Percentiles rank a stretch among this genome's conserved stretches.
phyloP scores from a whole-genome alignment of 2,113 vertebrate species.

The Dasypus novemcinctus region DNA sequence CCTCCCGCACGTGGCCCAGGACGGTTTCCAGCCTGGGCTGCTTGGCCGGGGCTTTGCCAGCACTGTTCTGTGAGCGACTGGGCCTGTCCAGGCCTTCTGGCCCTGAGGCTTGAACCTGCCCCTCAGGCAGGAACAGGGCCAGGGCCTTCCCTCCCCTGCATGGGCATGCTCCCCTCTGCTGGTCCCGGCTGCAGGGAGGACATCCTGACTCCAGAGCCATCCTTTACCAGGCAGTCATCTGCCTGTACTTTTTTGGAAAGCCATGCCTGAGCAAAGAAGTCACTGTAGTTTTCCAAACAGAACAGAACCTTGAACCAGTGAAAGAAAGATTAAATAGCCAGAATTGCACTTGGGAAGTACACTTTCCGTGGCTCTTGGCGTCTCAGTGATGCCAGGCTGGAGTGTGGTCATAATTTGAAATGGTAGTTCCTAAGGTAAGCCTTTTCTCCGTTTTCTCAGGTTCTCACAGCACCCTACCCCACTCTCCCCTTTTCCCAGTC shows the following conservation, averaged over 20 bases:
- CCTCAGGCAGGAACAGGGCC: not conserved
- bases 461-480: not conserved
- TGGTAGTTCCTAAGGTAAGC: not conserved
- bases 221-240: conserved; percentile 35
- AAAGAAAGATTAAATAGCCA: not conserved
- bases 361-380: not conserved
- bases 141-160: not conserved
- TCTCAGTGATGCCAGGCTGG: not conserved
- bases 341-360: not conserved
- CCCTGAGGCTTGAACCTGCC: not conserved
- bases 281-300: not conserved
- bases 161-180: not conserved
- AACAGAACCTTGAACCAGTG: not conserved
- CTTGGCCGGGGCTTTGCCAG: not conserved
- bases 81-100: not conserved
- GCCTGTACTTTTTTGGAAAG: not conserved
- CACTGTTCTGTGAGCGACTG: not conserved
- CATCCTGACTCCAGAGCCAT: not conserved
- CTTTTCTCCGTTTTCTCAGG: not conserved
- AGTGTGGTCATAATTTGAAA: not conserved
- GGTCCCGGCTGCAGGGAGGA: not conserved
- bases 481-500: not conserved
- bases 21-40: not conserved
- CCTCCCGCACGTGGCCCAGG: not conserved
- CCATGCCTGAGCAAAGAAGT: not conserved